A percentile compares a stretch with the other conserved stretches of the same genome.
These are phyloP conservation scores for Linnaemya vulpina DNA, from an alignment of 2,888 invertebrate species.

Conservation along the genomic window DNA sequence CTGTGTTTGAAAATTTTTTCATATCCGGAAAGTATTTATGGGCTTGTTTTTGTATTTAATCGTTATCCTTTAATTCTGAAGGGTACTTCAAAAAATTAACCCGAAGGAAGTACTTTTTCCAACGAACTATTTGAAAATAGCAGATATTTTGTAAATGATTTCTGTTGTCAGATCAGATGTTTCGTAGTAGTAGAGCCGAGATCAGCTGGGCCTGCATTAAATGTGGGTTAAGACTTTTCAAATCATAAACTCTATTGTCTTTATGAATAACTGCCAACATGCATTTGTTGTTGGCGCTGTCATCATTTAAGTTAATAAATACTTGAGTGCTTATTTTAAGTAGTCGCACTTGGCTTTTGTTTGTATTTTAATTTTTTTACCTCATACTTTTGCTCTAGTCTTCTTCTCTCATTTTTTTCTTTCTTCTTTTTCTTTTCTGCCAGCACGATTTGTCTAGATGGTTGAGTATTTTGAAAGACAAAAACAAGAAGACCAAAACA, in stretches of 20 bases:
- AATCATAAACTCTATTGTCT: conserved; percentile 31
- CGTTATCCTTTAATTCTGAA: no score
- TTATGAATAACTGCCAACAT: background rate
- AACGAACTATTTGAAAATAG: no score
- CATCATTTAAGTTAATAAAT: conserved; percentile 56
- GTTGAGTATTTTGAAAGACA: conserved; percentile 26
- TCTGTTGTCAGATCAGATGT: no score
- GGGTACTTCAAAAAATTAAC: no score
- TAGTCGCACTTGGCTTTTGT: conserved; percentile 49
- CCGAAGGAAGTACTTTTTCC: no score
- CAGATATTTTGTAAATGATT: no score
- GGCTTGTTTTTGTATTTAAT: no score
- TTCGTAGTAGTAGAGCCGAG: no score
- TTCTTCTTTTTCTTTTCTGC: conserved; percentile 8
- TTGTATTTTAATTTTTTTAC: background rate
- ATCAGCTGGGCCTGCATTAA: no score
- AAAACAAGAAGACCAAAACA: conserved; percentile 11
- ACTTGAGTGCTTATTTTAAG: conserved; percentile 44
- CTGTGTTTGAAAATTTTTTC: background rate
- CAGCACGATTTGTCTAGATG: conserved; percentile 42
- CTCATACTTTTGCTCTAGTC: background rate
- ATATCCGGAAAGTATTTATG: background rate
- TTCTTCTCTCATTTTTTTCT: background rate
- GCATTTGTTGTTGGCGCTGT: conserved; percentile 47
- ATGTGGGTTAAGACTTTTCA: background rate